Conservation (phyloP, 2,113 vertebrate genomes). For the Lasiurus borealis region DNA sequence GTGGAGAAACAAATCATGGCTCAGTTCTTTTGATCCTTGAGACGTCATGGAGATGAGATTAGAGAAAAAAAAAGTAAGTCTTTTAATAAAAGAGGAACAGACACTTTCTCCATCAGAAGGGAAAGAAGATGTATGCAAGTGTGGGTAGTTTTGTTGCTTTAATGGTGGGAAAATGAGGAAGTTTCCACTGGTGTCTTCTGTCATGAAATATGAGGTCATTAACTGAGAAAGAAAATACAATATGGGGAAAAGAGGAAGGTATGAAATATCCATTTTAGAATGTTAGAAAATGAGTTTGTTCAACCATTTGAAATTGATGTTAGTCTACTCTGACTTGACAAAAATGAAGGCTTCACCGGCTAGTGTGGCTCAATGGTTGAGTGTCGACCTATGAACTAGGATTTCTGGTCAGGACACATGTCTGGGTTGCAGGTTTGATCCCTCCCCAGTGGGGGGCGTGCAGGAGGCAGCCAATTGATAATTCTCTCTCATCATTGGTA, state of each 20-base stretch:
- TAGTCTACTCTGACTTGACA: not conserved
- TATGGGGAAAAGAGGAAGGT: not conserved
- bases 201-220: slow-evolving; percentile 43
- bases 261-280: not conserved
- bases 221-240: slow-evolving; percentile 19
- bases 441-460: no score
- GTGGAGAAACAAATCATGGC: not conserved
- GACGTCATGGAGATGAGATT: not conserved
- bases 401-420: no score
- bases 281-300: not conserved
- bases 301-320: slow-evolving; percentile 5
- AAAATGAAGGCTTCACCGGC: not conserved
- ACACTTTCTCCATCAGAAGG: not conserved
- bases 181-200: not conserved
- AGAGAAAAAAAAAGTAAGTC: not conserved
- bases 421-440: no score
- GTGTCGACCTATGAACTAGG: no score
- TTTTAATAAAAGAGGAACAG: not conserved
- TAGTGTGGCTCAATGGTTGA: no score
- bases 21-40: slow-evolving; percentile 38
- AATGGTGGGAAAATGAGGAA: not conserved
- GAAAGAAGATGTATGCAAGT: not conserved
- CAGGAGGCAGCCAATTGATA: no score
- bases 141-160: not conserved
- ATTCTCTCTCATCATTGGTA: no score